Evolutionary conservation across 2,113 vertebrate genomes (phyloP), one percentile per base, ranked within the genome.

Genomic region (Tiliqua scincoides): DNA sequence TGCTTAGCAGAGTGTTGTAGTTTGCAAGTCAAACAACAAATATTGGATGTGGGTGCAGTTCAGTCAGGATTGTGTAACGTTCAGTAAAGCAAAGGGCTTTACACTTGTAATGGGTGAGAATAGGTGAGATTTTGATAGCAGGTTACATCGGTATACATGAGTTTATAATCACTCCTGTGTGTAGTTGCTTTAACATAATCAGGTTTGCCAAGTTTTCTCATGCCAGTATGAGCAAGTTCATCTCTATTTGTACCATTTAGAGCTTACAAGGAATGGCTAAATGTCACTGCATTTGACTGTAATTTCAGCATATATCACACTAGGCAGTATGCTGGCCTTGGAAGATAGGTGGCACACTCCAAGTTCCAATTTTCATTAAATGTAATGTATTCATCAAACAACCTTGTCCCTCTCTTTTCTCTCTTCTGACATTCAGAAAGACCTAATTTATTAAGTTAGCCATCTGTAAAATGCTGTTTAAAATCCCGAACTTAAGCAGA

Each of bases 201-300:
- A 87, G 88, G 75, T 40, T 85, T 90, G 79, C 75, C 18, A 79
- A n/a, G n/a, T n/a, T n/a, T 73, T 87, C 92, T 91, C 75, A 90
- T 52, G 2, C 52, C 61, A 6, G 48, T 92, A 57, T 92, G 91
- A 86, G 87, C 63, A 62, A 85, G 62, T 71, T 87, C 83, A 82
- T 89, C 84, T 84, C 88, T 76, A 23, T 48, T 88, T 91, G 61
- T 62, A 82, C 89, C 88, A 75, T 86, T 1, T 65, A 73, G 21
- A 61, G 77, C 87, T 89, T 78, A 62, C 48, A 87, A 79, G 78
- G 75, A 89, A 89, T 73, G 68, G 12, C 61, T 27, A 87, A 89
- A 70, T 89, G n/a, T 63, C 68, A 86, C 84, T 90, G 68, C 82
- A 62, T 78, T 83, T 82, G 32, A 90, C 10, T 63, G 80, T 30